These are phyloP conservation scores for Intellagama lesueurii DNA, from an alignment of 2,797 vertebrate species.

Conservation along the genomic window DNA sequence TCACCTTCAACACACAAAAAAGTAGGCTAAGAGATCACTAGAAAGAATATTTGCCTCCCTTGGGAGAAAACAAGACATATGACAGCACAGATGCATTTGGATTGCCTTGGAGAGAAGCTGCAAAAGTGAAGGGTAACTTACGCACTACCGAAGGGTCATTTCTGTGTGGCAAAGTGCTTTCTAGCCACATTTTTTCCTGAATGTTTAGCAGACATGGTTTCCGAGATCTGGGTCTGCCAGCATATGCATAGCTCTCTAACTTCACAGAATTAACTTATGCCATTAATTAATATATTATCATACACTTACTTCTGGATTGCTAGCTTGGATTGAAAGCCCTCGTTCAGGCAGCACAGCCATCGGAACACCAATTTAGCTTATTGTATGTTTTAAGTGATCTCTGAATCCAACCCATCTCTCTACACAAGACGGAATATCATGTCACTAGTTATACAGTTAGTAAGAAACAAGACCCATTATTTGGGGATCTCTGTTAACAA, in stretches of 20 bases:
- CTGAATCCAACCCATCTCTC: neutral
- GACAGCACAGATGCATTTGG: neutral
- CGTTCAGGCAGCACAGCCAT: neutral
- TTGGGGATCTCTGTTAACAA: neutral
- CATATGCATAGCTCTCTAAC: neutral
- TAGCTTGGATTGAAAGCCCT: neutral
- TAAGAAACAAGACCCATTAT: neutral
- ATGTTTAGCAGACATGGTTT: neutral
- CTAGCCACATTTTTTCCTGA: neutral
- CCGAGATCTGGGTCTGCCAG: neutral
- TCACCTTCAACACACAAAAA: constrained; percentile 79
- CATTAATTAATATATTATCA: neutral
- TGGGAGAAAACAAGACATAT: neutral
- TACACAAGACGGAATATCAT: neutral
- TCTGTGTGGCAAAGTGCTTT: neutral
- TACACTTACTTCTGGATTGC: neutral
- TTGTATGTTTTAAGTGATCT: neutral
- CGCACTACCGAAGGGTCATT: neutral
- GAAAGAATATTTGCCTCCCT: neutral
- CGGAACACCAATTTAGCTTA: neutral
- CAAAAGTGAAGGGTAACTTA: neutral
- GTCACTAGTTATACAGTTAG: neutral
- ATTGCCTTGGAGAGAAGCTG: neutral
- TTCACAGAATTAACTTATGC: neutral
- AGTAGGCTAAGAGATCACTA: neutral